A percentile compares a stretch with the other conserved stretches of the same genome.
Conservation (phyloP, 1,140 invertebrate species). For the Agrypnia vestita region DNA sequence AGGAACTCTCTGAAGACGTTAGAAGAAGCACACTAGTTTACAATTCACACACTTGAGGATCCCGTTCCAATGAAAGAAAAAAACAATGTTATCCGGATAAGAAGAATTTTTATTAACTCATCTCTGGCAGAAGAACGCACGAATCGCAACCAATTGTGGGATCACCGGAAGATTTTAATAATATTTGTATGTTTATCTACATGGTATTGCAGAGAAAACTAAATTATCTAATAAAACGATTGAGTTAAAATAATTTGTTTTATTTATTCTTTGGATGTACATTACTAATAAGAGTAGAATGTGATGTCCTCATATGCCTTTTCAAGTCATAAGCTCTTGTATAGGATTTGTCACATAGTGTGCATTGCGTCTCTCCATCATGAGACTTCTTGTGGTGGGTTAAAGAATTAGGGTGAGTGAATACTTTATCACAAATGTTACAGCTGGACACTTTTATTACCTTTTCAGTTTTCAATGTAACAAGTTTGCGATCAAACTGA, state of each 20-base stretch:
- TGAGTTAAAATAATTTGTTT: constrained; percentile 27
- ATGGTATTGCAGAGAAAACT: background rate
- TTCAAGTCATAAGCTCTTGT: constrained; percentile 53
- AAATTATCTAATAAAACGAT: constrained; percentile 34
- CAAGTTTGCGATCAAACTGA: constrained; percentile 42
- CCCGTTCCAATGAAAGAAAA: no score
- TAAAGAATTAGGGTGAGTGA: constrained; percentile 47
- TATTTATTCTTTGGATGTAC: constrained; percentile 24
- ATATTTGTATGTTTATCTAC: constrained; percentile 23
- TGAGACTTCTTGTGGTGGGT: constrained; percentile 49
- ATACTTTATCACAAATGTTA: constrained; percentile 50
- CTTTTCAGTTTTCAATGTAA: constrained; percentile 26
- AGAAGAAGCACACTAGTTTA: no score
- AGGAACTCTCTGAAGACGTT: constrained; percentile 3
- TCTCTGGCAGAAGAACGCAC: background rate
- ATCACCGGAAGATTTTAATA: constrained; percentile 11
- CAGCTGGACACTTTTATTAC: constrained; percentile 38
- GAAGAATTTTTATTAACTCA: background rate
- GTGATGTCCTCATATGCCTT: constrained; percentile 49
- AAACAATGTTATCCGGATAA: background rate
- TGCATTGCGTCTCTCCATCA: constrained; percentile 44
- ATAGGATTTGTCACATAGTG: constrained; percentile 43
- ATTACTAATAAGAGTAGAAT: constrained; percentile 26
- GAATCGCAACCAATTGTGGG: constrained; percentile 5
- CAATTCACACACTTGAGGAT: no score